phyloP scores from a whole-genome alignment of 64 coral and sea anemone genomes.

The Anthopleura sola region DNA sequence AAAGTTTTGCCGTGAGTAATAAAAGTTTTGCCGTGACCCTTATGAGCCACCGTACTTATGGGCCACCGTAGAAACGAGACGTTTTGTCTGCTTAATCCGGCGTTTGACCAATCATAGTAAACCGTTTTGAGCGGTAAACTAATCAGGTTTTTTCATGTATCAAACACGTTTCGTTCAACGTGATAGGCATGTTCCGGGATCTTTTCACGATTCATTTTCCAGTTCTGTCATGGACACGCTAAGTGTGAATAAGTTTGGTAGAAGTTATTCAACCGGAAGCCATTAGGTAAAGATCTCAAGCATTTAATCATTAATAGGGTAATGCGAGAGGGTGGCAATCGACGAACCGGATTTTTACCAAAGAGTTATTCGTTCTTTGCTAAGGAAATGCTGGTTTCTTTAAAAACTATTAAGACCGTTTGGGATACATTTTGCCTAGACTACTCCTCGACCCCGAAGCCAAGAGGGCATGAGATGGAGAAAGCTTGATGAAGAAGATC shows the following conservation, averaged over 20 bases:
- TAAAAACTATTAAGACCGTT: neutral
- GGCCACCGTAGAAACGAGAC: conserved; percentile 1
- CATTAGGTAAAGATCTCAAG: neutral
- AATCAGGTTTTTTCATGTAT: neutral
- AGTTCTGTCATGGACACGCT: neutral
- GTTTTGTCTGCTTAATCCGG: neutral
- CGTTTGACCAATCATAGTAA: neutral
- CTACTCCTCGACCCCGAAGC: neutral
- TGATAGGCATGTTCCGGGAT: neutral
- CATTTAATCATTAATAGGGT: neutral
- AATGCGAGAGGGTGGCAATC: neutral
- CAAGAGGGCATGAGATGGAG: too few relatives aligned
- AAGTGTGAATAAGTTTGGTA: conserved; percentile 9
- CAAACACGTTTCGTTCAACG: neutral
- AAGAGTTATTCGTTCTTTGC: neutral
- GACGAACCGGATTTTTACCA: neutral
- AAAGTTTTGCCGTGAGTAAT: too few relatives aligned
- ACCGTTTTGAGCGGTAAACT: neutral
- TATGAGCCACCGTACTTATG: too few relatives aligned
- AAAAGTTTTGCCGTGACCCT: too few relatives aligned
- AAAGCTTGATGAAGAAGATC: conserved; percentile 15
- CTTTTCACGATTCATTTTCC: neutral
- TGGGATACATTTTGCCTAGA: conserved; percentile 15
- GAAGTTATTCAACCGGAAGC: neutral
- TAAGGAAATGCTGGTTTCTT: neutral